These are phyloP conservation scores for Donacobius atricapilla DNA, from an alignment of 2,113 vertebrate genomes.

Conservation along the genomic window DNA sequence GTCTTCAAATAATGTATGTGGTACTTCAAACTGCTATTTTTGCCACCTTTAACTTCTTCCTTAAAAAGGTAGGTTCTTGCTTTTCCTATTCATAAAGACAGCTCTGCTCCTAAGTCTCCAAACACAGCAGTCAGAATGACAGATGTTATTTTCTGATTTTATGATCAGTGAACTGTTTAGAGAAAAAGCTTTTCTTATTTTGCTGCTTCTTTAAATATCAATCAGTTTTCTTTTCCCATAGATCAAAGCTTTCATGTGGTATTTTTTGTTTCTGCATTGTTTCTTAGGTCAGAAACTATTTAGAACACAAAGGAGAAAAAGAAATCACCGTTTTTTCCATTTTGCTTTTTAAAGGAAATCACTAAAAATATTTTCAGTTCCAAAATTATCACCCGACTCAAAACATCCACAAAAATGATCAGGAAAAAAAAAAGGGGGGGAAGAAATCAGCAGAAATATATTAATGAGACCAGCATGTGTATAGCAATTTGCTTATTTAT, in stretches of 20 bases:
- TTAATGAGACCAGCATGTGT: neutral
- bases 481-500: neutral
- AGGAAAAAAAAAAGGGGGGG: no score
- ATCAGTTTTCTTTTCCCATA: neutral
- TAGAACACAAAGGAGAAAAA: neutral
- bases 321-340: neutral
- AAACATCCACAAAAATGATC: neutral
- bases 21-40: neutral
- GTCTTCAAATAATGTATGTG: neutral
- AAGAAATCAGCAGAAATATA: neutral
- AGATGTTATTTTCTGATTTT: conserved; percentile 20
- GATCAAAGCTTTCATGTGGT: conserved; percentile 7
- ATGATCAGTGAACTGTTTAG: neutral
- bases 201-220: conserved; percentile 6
- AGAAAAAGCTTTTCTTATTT: conserved; percentile 11
- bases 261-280: neutral
- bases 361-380: neutral
- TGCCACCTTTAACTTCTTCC: neutral
- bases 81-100: neutral
- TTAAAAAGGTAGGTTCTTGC: neutral
- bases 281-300: conserved; percentile 38
- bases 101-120: neutral
- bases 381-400: neutral
- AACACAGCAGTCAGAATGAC: neutral
- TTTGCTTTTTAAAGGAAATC: neutral